Conservation (phyloP, 2,888 invertebrate genomes). For the Thumatha senex region DNA sequence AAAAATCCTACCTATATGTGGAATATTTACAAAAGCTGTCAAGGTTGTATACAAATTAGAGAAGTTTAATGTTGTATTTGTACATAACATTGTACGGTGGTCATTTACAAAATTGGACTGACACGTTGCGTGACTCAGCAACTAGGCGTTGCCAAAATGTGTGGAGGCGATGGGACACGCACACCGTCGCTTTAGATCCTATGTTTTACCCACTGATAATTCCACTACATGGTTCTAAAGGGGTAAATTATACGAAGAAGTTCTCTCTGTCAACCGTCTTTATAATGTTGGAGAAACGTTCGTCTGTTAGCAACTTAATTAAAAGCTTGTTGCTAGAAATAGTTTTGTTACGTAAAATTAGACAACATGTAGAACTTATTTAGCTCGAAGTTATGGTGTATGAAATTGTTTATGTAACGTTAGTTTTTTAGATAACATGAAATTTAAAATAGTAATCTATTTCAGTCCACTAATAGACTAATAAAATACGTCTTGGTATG, state of each 20-base stretch:
- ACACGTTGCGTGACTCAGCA: constrained; percentile 65
- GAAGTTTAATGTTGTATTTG: constrained; percentile 34
- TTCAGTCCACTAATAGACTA: no score
- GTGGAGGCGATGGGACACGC: constrained; percentile 55
- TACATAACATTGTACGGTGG: constrained; percentile 42
- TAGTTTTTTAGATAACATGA: no score
- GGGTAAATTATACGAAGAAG: constrained; percentile 14
- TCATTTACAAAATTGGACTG: constrained; percentile 68
- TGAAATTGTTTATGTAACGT: not conserved
- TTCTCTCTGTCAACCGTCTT: constrained; percentile 6
- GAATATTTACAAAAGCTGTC: constrained; percentile 29
- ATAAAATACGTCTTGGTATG: no score
- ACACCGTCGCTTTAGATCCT: constrained; percentile 43
- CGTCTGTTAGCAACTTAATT: constrained; percentile 14
- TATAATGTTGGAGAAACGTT: constrained; percentile 10
- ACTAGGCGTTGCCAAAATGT: constrained; percentile 68
- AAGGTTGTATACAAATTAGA: constrained; percentile 46
- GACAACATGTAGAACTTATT: not conserved
- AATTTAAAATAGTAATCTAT: no score
- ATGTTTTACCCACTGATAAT: constrained; percentile 22
- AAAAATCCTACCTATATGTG: not conserved
- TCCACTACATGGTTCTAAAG: constrained; percentile 11
- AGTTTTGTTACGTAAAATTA: not conserved
- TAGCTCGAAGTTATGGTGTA: not conserved
- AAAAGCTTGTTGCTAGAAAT: constrained; percentile 8